These are phyloP conservation scores for Arctia plantaginis DNA, from an alignment of 2,888 invertebrate genomes.

Conservation along the genomic window DNA sequence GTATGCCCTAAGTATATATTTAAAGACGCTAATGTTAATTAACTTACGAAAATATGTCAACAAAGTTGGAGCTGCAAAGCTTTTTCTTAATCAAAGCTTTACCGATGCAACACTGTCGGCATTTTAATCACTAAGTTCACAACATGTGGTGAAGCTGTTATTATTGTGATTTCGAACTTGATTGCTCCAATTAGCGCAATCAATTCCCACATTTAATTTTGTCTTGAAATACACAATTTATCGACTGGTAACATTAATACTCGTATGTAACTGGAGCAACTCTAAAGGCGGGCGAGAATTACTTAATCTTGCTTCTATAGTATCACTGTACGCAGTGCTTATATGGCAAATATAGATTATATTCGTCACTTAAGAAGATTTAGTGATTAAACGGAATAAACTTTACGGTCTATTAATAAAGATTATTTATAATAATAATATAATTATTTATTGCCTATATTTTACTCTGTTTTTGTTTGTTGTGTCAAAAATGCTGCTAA, in stretches of 20 bases:
- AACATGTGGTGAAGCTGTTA: not conserved
- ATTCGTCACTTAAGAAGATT: not conserved
- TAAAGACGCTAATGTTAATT: not conserved
- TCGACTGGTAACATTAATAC: not conserved
- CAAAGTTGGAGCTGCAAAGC: not conserved
- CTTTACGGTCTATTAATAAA: not conserved
- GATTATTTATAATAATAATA: not conserved
- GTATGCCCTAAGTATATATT: too few relatives aligned
- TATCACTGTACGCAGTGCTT: too few relatives aligned
- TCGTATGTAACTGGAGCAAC: constrained; percentile 5
- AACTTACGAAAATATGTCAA: not conserved
- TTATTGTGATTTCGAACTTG: not conserved
- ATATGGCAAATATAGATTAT: not conserved
- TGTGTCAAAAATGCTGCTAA: too few relatives aligned
- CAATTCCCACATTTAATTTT: constrained; percentile 2
- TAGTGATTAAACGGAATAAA: not conserved
- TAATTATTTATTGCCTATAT: not conserved
- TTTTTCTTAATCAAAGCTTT: not conserved
- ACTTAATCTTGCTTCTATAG: not conserved
- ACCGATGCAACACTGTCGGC: too few relatives aligned
- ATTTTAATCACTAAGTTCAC: not conserved
- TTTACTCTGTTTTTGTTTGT: not conserved
- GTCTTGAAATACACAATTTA: not conserved
- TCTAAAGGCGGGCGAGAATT: not conserved
- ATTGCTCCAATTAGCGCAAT: not conserved